Base-by-base conservation (phyloP, 1,140 invertebrate species). In the Drosophila ercepeae region DNA sequence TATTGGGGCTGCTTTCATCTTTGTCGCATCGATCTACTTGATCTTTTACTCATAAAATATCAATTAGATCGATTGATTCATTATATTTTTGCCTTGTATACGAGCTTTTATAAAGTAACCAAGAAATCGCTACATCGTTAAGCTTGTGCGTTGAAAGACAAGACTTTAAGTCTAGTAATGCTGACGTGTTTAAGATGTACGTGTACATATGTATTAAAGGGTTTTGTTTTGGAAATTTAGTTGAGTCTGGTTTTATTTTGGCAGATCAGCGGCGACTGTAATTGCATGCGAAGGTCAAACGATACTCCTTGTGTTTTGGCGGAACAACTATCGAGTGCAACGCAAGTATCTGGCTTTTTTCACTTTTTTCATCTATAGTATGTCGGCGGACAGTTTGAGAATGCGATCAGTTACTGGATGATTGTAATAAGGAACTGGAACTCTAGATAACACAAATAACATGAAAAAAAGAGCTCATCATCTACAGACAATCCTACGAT, bases 211-310 rank as follows among this genome's bases (percentile, higher is more conserved):
- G 82, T 88, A 55, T 52, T 61, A 54, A 8, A 16, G 13, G 11
- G 14, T 29, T 32, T 69, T 75, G 21, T 23, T 21, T 64, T 64
- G 46, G 41, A 63, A 39, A 5, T 54, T 71, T 84, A 42, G 13
- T 34, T 64, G 41, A 3, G 23, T 42, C n/a, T 68, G 57, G 5
- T 77, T 42, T 42, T 9, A 39, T 13, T 14, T 39, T 6, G n/a
- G n/a, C 36, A 18, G 39, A 42, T 42, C 16, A 9, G 16, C 39
- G 51, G 19, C 63, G 61, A 32, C 34, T 61, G 53, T 82, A 82
- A 89, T 89, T 89, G 83, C 83, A 89, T 88, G 83, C 78, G 83
- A 89, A 89, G 75, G 84, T 61, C 77, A 78, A 89, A 89, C 78
- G 79, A 75, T 63, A 76, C 65, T 70, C n/a, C 5, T 2, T 39